These are phyloP conservation scores for Mastomys coucha DNA, from an alignment of 2,113 vertebrate species.

Conservation along the genomic window DNA sequence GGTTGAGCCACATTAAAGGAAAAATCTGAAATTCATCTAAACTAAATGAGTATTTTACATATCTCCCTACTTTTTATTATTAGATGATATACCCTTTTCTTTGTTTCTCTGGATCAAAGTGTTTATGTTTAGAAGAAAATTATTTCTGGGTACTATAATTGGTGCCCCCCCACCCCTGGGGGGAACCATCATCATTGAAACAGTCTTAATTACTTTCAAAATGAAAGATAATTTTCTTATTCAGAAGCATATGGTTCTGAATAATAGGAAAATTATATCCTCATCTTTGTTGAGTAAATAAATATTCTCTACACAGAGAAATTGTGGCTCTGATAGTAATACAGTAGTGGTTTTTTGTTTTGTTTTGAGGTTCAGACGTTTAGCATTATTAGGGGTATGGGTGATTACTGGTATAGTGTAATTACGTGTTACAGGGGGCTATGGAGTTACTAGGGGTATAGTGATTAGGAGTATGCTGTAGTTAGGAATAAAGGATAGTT, in stretches of 20 bases:
- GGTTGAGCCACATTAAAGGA: neutral
- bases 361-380: neutral
- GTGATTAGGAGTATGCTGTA: too few relatives aligned
- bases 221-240: slow-evolving; percentile 65
- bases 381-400: neutral
- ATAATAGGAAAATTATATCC: slow-evolving; percentile 49
- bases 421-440: neutral
- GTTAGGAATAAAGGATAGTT: neutral
- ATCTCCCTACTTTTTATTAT: slow-evolving; percentile 51
- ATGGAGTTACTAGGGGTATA: too few relatives aligned
- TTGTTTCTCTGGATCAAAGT: slow-evolving; percentile 44
- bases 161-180: neutral
- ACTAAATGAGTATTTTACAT: slow-evolving; percentile 45
- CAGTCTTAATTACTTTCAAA: slow-evolving; percentile 64
- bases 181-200: slow-evolving; percentile 54
- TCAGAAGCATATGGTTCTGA: slow-evolving; percentile 51
- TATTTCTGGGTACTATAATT: slow-evolving; percentile 15
- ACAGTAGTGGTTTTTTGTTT: neutral
- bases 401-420: neutral
- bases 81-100: slow-evolving; percentile 11
- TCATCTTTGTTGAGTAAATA: slow-evolving; percentile 39
- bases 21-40: slow-evolving; percentile 44
- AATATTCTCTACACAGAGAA: slow-evolving; percentile 48
- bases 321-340: neutral
- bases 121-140: slow-evolving; percentile 53